Percentiles rank a stretch among this genome's conserved stretches.
Evolutionary conservation across 2,888 invertebrate species (phyloP).

Genomic region (Aspidapion aeneum): DNA sequence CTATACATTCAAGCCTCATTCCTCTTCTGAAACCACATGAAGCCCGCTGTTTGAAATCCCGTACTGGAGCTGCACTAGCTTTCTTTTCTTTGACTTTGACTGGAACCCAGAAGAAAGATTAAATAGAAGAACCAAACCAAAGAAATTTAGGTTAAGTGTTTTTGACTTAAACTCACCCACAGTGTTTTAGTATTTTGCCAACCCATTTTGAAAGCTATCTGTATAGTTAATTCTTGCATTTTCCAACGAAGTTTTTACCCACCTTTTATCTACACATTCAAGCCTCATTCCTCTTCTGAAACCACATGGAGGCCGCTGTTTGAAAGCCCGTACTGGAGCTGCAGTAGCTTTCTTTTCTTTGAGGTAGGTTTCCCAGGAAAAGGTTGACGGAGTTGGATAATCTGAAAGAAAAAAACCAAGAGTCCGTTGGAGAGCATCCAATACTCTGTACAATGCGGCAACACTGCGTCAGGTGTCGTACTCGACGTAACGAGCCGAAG

Average conservation of each 20-base stretch:
- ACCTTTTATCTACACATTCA: constrained; percentile 75
- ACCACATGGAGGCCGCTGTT: constrained; percentile 70
- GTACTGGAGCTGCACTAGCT: constrained; percentile 70
- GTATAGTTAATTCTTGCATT: no score
- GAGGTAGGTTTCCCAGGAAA: constrained; percentile 85
- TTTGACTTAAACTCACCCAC: no score
- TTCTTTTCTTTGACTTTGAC: constrained; percentile 71
- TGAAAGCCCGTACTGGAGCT: constrained; percentile 80
- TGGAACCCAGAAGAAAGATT: no score
- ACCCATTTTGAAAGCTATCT: no score
- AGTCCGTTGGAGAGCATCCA: no score
- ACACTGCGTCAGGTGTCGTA: no score
- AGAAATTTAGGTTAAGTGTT: no score
- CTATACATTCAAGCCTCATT: constrained; percentile 81
- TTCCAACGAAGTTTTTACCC: no score
- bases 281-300: constrained; percentile 77
- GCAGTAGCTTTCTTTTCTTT: constrained; percentile 68
- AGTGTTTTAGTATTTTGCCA: no score
- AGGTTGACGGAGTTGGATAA: constrained; percentile 65
- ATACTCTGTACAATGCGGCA: no score
- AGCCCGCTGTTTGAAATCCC: constrained; percentile 77
- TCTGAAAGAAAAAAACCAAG: constrained; percentile 54
- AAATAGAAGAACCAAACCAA: no score
- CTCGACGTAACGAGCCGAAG: no score
- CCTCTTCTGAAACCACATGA: constrained; percentile 76